Conservation (phyloP, 2,888 invertebrate genomes). For the Cryptocephalus primarius region DNA sequence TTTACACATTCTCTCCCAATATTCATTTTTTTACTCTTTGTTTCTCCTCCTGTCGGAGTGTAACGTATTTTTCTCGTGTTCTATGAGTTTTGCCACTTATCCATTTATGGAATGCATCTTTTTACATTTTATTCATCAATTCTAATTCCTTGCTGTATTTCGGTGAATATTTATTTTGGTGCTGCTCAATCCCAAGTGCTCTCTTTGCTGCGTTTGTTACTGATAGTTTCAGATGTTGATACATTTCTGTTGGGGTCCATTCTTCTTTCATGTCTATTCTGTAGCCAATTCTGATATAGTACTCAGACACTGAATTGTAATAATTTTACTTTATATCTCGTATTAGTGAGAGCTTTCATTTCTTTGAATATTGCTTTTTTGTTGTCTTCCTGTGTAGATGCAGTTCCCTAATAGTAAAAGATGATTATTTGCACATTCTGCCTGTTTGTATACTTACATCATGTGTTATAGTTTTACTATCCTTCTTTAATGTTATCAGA, state of each 20-base stretch:
- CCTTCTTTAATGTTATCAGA: too few relatives aligned
- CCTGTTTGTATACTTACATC: too few relatives aligned
- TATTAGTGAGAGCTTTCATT: background rate
- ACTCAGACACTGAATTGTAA: background rate
- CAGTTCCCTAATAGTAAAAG: too few relatives aligned
- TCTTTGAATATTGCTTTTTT: background rate
- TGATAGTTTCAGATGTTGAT: background rate
- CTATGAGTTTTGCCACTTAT: too few relatives aligned
- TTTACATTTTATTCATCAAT: background rate
- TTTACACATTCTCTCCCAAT: too few relatives aligned
- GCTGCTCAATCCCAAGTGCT: background rate
- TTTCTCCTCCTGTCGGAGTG: too few relatives aligned
- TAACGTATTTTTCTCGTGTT: too few relatives aligned
- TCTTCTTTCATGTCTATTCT: background rate
- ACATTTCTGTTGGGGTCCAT: background rate
- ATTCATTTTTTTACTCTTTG: too few relatives aligned
- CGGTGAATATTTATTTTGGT: background rate
- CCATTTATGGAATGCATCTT: background rate
- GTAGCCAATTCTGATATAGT: background rate
- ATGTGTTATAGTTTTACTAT: too few relatives aligned
- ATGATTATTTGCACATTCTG: too few relatives aligned
- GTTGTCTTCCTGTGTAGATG: background rate
- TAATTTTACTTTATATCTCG: background rate
- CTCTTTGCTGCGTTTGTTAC: background rate
- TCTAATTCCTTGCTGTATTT: background rate